Evolutionary conservation across 2,888 invertebrate species (phyloP), one percentile per base, ranked within the genome.

Genomic region (Hecatera dysodea): DNA sequence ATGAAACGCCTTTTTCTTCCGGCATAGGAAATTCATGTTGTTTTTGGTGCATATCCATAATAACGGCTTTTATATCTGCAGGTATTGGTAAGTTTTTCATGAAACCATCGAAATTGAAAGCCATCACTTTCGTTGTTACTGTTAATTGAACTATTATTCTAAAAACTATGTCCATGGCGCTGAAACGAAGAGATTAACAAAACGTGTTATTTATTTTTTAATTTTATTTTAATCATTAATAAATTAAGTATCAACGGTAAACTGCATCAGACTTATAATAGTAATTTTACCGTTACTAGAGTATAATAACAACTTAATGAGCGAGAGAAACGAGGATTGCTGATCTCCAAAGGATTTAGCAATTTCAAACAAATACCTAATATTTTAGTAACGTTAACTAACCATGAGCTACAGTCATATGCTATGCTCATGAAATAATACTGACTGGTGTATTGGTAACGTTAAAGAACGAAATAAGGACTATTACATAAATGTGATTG

Each of bases 401-500:
- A 78, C 78, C 63, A 39, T 29, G 17, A 48, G 27, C 36, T 22
- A 36, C 4, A 44, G 36, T 53, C 48, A 52, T 56, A 52, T 36
- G 48, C 39, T 29, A 9, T n/a, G 24, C 17, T 44, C 22, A 44
- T 4, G 9, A 56, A 78, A 44, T 46, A 8, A 48, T 17, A 66
- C 42, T 61, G 57, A 79, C 39, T 57, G 44, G 8, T 1, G 3
- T 17, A 36, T 5, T 33, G 24, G 8, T 19, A 4, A n/a, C 29
- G 53, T n/a, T 36, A 24, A 24, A 50, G 44, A 67, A 36, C 11
- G 48, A 60, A 67, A 48, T 44, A 42, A 27, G 52, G 59, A 22
- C 22, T 24, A 56, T 84, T 72, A 72, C 67, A 71, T 83, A 62
- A 68, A 56, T 50, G 24, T 70, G 33, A 75, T 83, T 83, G 83